Conservation (phyloP, 2,888 invertebrate species). For the Lottia gigantea region DNA sequence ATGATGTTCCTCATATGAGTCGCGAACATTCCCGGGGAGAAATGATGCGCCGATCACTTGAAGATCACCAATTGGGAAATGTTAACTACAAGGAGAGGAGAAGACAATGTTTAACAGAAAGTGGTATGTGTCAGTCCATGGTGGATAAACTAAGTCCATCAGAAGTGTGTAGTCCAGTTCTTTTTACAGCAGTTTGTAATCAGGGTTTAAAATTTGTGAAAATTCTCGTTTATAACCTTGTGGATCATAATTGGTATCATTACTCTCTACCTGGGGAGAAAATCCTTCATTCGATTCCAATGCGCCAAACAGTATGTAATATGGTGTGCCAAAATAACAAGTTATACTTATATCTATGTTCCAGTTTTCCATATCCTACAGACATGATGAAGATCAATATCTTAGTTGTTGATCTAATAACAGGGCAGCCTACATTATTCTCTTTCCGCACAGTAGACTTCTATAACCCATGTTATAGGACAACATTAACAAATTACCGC, state of each 20-base stretch:
- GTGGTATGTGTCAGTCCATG: background rate
- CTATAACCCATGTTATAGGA: conserved; percentile 61
- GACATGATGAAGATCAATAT: conserved; percentile 64
- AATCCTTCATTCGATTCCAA: conserved; percentile 56
- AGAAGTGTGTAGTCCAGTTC: conserved; percentile 34
- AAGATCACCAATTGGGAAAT: conserved; percentile 20
- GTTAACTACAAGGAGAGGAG: background rate
- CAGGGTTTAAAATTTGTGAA: conserved; percentile 61
- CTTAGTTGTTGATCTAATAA: conserved; percentile 56
- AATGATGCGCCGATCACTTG: conserved; percentile 31
- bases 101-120: background rate
- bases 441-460: conserved; percentile 59
- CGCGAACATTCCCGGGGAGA: conserved; percentile 30
- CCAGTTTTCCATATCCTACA: conserved; percentile 63
- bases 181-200: conserved; percentile 59
- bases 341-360: conserved; percentile 62
- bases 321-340: conserved; percentile 54
- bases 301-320: conserved; percentile 59
- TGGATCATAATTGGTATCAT: conserved; percentile 57
- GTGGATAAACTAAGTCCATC: conserved; percentile 24
- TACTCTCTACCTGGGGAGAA: conserved; percentile 58
- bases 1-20: conserved; percentile 40
- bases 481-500: conserved; percentile 61
- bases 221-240: conserved; percentile 55
- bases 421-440: conserved; percentile 54